phyloP scores from a whole-genome alignment of 2,797 vertebrate species.

The Monodelphis domestica region DNA sequence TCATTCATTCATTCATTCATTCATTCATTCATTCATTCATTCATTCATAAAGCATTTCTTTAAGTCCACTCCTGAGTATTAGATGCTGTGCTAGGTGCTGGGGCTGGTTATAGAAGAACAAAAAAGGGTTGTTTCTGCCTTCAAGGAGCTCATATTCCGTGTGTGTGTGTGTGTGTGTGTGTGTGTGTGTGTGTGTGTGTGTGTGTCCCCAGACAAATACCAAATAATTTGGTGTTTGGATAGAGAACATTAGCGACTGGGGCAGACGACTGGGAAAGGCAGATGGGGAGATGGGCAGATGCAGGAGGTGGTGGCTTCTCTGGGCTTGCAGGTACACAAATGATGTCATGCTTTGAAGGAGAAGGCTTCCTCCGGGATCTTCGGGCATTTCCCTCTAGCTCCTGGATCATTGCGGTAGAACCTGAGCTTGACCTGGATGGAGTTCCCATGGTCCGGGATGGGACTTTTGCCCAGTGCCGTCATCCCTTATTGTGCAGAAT shows the following conservation, averaged over 20 bases:
- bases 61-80: background rate
- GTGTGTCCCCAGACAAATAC: background rate
- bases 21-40: background rate
- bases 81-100: background rate
- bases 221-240: background rate
- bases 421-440: background rate
- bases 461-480: background rate
- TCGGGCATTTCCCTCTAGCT: background rate
- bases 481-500: background rate
- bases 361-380: background rate
- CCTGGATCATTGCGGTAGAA: background rate
- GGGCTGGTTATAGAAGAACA: background rate
- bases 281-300: background rate
- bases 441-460: background rate
- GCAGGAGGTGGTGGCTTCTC: background rate
- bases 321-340: no score
- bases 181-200: background rate
- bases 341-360: background rate
- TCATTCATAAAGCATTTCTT: background rate
- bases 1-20: background rate
- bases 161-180: no score
- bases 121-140: background rate
- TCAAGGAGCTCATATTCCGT: background rate
- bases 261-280: background rate
- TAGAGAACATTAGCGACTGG: background rate